These are phyloP conservation scores for Porites cylindrica DNA, from an alignment of 92 coral and sea anemone genomes.

Conservation along the genomic window DNA sequence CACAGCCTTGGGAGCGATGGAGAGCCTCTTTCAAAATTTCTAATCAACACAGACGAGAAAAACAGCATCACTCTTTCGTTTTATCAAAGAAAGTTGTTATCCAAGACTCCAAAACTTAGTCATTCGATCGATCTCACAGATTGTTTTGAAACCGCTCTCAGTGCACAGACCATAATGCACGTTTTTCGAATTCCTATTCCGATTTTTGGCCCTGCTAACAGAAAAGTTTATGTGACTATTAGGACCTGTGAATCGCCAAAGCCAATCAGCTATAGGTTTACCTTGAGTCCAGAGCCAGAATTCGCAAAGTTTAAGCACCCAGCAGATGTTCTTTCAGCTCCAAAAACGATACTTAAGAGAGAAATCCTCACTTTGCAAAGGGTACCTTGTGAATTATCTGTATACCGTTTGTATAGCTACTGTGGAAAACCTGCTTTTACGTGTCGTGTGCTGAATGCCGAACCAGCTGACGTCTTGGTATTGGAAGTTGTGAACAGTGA, in stretches of 20 bases:
- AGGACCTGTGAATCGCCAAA: conserved; percentile 27
- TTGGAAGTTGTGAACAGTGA: conserved; percentile 68
- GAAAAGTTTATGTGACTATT: conserved; percentile 47
- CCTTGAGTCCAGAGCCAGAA: conserved; percentile 52
- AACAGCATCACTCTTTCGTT: conserved; percentile 42
- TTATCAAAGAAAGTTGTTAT: conserved; percentile 33
- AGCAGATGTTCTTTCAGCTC: conserved; percentile 45
- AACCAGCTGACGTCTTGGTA: conserved; percentile 61
- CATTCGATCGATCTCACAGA: conserved; percentile 39
- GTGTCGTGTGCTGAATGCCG: conserved; percentile 72
- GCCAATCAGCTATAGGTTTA: conserved; percentile 48
- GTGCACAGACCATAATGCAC: neutral
- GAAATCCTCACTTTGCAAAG: conserved; percentile 33
- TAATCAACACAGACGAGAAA: conserved; percentile 42
- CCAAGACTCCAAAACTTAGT: conserved; percentile 30
- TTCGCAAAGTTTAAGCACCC: conserved; percentile 58
- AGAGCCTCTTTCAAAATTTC: conserved; percentile 34
- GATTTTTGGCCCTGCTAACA: conserved; percentile 42
- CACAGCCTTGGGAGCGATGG: conserved; percentile 7
- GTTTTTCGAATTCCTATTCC: conserved; percentile 30
- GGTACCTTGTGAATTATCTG: conserved; percentile 61
- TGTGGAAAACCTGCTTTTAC: conserved; percentile 47
- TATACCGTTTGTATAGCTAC: conserved; percentile 45
- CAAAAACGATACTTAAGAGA: conserved; percentile 51
- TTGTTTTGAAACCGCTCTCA: conserved; percentile 25